Percentiles rank a stretch among this genome's conserved stretches.
These are phyloP conservation scores for Papilio dardanus DNA, from an alignment of 1,140 invertebrate genomes.

Conservation along the genomic window DNA sequence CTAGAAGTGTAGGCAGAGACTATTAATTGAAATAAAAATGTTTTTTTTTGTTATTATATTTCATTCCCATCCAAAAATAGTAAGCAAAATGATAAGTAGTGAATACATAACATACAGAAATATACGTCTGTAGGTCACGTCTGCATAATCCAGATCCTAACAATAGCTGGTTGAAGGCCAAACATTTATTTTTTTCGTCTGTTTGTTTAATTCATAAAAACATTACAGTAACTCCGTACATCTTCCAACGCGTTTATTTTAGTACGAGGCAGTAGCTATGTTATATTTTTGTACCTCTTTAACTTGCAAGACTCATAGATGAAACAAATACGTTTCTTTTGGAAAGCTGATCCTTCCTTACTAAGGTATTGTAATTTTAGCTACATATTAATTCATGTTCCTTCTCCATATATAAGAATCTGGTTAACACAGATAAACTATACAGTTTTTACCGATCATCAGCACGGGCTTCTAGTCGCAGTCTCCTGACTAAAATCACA, in stretches of 20 bases:
- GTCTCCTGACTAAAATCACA: too few species aligned
- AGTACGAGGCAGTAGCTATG: not conserved
- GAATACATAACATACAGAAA: not conserved
- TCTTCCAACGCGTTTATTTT: not conserved
- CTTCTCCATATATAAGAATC: too few species aligned
- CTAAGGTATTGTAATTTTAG: not conserved
- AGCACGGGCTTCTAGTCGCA: too few species aligned
- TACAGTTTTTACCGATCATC: too few species aligned
- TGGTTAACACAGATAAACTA: too few species aligned
- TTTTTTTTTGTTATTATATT: not conserved
- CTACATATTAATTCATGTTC: too few species aligned
- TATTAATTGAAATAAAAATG: not conserved
- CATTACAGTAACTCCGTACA: not conserved
- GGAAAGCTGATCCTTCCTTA: not conserved
- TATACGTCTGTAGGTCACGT: not conserved
- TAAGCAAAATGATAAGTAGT: not conserved
- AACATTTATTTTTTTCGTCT: not conserved
- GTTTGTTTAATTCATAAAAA: not conserved
- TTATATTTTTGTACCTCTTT: not conserved
- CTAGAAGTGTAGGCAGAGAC: too few species aligned
- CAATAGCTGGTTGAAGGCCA: conserved; percentile 5
- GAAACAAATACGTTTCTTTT: not conserved
- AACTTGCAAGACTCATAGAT: not conserved
- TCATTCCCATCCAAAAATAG: not conserved
- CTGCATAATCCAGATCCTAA: conserved; percentile 9